Evolutionary conservation across 2,797 vertebrate genomes (phyloP).

Genomic region (Eupleurogrammus muticus): DNA sequence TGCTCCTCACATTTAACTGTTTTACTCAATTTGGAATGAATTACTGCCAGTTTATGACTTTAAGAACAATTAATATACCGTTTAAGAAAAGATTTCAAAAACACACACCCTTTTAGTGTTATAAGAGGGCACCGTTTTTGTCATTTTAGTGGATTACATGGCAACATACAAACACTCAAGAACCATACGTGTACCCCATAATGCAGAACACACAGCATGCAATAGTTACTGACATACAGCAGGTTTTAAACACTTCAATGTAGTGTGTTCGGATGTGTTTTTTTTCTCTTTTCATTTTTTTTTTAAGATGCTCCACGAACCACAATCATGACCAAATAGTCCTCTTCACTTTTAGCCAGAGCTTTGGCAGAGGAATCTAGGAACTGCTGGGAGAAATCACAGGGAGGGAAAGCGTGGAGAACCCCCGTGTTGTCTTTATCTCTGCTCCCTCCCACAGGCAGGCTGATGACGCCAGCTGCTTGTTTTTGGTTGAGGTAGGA

Average conservation of each 20-base stretch:
- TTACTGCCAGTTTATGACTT: constrained; percentile 40
- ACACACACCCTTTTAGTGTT: constrained; percentile 59
- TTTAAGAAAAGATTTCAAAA: constrained; percentile 53
- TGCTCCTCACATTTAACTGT: constrained; percentile 9
- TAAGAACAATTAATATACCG: constrained; percentile 35
- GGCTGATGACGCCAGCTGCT: constrained; percentile 98
- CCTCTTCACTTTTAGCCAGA: constrained; percentile 98
- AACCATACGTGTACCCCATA: constrained; percentile 89
- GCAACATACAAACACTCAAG: constrained; percentile 76
- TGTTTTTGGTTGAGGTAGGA: constrained; percentile 99
- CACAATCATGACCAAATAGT: constrained; percentile 99
- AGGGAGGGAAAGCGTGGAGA: constrained; percentile 98
- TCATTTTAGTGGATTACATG: constrained; percentile 78
- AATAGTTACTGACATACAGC: constrained; percentile 83
- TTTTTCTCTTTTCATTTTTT: no score
- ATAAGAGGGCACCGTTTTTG: constrained; percentile 56
- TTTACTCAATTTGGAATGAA: constrained; percentile 37
- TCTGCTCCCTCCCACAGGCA: constrained; percentile 96
- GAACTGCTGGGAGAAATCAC: constrained; percentile 99
- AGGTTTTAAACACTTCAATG: constrained; percentile 64
- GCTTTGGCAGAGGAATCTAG: constrained; percentile 98
- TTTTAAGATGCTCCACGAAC: constrained; percentile 97
- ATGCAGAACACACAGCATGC: constrained; percentile 90
- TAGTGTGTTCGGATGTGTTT: constrained; percentile 74
- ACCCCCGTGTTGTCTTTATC: constrained; percentile 99